A percentile compares a stretch with the other conserved stretches of the same genome.
Evolutionary conservation across 2,888 invertebrate genomes (phyloP).

Genomic region (Melieria picta): DNA sequence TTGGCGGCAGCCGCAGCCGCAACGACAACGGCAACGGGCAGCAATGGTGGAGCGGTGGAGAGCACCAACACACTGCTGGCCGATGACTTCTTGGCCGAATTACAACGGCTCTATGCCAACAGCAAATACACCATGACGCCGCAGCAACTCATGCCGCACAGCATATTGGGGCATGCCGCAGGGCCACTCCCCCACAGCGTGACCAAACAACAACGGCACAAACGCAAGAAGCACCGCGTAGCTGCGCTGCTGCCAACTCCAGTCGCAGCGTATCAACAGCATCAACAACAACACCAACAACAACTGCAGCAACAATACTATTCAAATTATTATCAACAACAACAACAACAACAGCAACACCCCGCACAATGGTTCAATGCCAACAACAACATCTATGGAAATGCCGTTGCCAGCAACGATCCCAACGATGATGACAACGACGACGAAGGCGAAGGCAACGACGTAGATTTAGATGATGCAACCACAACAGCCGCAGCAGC

Average conservation of each 20-base stretch:
- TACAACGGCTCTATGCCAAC: conserved; percentile 52
- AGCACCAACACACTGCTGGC: conserved; percentile 47
- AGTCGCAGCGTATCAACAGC: conserved; percentile 9
- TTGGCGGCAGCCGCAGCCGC: conserved; percentile 30
- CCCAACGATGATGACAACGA: conserved; percentile 14
- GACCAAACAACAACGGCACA: neutral
- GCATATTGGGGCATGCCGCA: no score
- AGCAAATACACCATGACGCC: conserved; percentile 44
- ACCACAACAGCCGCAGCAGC: neutral
- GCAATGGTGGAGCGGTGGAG: conserved; percentile 9
- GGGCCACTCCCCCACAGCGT: conserved; percentile 12
- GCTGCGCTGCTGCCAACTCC: conserved; percentile 5
- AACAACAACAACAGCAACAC: conserved; percentile 24
- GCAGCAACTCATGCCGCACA: neutral
- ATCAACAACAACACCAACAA: conserved; percentile 27
- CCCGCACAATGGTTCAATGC: neutral
- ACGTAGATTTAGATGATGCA: conserved; percentile 16
- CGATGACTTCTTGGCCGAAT: conserved; percentile 54
- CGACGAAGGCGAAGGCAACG: conserved; percentile 25
- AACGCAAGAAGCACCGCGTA: conserved; percentile 11
- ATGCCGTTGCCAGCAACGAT: conserved; percentile 13
- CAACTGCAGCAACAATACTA: conserved; percentile 35
- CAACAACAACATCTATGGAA: conserved; percentile 29
- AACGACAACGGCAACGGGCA: conserved; percentile 31
- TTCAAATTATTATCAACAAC: conserved; percentile 25